Percentiles rank a stretch among this genome's conserved stretches.
These are phyloP conservation scores for Tetragnatha versicolor DNA, from an alignment of 1,140 invertebrate species.

Conservation along the genomic window DNA sequence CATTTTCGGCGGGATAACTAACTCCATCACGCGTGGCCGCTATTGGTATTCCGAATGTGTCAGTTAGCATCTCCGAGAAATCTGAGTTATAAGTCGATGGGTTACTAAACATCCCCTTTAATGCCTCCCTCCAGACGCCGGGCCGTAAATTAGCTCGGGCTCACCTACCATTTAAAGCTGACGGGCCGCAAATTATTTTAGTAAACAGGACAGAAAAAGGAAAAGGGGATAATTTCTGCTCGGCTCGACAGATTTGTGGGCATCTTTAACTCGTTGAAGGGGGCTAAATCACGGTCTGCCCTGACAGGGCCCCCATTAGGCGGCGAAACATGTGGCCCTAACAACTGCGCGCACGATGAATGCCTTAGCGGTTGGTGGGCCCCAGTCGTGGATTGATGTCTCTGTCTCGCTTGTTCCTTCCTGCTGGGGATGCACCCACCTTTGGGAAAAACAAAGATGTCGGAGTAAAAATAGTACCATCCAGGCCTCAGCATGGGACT, in stretches of 20 bases:
- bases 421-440: not conserved
- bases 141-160: constrained; percentile 18
- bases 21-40: constrained; percentile 1
- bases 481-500: too few species aligned
- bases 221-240: constrained; percentile 21
- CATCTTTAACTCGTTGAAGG: constrained; percentile 53
- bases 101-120: constrained; percentile 23
- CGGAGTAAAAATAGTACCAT: not conserved
- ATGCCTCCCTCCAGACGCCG: not conserved
- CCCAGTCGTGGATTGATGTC: constrained; percentile 35
- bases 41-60: constrained; percentile 26
- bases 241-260: constrained; percentile 43
- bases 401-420: not conserved
- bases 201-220: constrained; percentile 29
- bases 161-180: constrained; percentile 38
- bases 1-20: constrained; percentile 19
- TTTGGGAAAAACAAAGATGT: not conserved
- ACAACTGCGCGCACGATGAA: constrained; percentile 46
- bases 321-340: constrained; percentile 48
- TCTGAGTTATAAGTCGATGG: constrained; percentile 47
- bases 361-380: constrained; percentile 51
- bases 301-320: constrained; percentile 51
- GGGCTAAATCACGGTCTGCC: constrained; percentile 42
- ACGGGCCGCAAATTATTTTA: constrained; percentile 48
- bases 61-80: constrained; percentile 16